Percentiles rank a stretch among this genome's conserved stretches.
Conservation (phyloP, 2,113 vertebrate species). For the pig (Sus scrofa) region DNA sequence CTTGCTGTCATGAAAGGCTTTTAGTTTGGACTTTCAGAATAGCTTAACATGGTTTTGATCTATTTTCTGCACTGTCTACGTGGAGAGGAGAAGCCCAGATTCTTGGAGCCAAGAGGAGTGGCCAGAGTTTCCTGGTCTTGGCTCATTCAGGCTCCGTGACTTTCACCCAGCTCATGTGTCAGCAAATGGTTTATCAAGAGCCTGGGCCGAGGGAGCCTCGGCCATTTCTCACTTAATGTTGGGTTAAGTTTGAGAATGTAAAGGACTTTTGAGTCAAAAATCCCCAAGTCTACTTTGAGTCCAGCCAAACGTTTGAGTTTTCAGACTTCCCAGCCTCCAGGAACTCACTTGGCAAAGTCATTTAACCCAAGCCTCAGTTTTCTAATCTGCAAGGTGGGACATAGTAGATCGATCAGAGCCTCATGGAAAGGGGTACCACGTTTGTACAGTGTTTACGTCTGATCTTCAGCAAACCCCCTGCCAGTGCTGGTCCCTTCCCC, state of each 20-base stretch:
- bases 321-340: background rate
- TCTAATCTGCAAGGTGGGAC: background rate
- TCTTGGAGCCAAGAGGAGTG: background rate
- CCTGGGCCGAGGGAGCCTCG: no score
- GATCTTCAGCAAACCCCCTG: background rate
- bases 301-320: background rate
- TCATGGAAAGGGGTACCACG: background rate
- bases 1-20: background rate
- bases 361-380: background rate
- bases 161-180: rapidly evolving
- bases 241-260: background rate
- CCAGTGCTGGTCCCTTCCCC: background rate
- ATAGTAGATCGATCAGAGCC: background rate
- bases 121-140: background rate
- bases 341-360: background rate
- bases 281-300: background rate
- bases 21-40: background rate
- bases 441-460: background rate
- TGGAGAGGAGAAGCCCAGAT: background rate
- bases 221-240: background rate
- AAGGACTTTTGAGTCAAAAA: background rate
- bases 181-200: no score
- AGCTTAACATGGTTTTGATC: background rate
- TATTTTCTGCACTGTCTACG: background rate
- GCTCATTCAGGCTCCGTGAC: rapidly evolving